Evolutionary conservation across 2,113 vertebrate genomes (phyloP), one percentile per base, ranked within the genome.

Genomic region (Hiodon alosoides): DNA sequence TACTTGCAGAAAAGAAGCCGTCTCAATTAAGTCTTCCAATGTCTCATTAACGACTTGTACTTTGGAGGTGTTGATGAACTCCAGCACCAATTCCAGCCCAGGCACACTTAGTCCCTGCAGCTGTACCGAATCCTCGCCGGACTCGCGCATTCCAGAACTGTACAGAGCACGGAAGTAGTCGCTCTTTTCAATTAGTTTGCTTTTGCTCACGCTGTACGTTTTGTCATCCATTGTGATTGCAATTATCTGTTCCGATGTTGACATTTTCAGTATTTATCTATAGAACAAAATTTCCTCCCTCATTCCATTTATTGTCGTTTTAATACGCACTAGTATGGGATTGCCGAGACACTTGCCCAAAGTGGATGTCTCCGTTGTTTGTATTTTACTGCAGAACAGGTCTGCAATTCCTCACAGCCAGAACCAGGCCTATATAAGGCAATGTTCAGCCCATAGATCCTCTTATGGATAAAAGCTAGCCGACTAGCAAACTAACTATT

Each of bases 91-190:
- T 84, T 97, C 95, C 87, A 98, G 87, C 4, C 97, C 97, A 8
- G 86, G 86, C 0, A 91, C 92, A 73, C 95, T 96, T 73, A 97
- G 90, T 5, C 97, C 96, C 65, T 94, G 93, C 84, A 98, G 86
- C 83, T 93, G 91, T 85, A 97, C 95, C 5, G 92, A 94, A 78
- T 93, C 91, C 81, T 92, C 93, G 55, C 88, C 93, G 8, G 95
- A 93, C 85, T 98, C 96, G 74, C 91, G 88, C 97, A 98, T 98
- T 13, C 97, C 97, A 7, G 97, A 98, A 88, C 93, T 93, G 89
- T 95, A 98, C 7, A 98, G 90, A 0, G 97, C 97, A 52, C 94
- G 91, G 90, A 98, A 98, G 83, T 94, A 98, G 86, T 96, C 96
- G 80, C 97, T 98, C 83, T 97, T 95, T 83, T 98, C 96, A 50